phyloP scores from a whole-genome alignment of 2,797 vertebrate species.

The Mormyrops boulengeri region DNA sequence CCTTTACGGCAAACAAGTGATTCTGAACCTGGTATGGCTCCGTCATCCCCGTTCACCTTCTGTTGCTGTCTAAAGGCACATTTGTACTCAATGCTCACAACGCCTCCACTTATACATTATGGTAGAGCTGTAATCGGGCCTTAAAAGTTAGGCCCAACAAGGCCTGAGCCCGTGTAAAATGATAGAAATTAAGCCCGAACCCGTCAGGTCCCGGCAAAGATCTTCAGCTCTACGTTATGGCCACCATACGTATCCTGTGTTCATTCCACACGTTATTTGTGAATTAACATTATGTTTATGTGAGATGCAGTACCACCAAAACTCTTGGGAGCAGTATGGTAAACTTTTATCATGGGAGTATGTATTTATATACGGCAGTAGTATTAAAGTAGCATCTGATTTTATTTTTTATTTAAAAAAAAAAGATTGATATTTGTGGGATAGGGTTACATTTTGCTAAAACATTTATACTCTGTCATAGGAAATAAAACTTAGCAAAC shows the following conservation, averaged over 20 bases:
- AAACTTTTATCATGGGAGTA: neutral
- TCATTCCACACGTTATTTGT: neutral
- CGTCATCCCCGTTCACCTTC: neutral
- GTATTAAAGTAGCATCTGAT: neutral
- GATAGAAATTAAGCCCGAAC: too few relatives aligned
- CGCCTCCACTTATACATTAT: neutral
- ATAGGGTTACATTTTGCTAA: neutral
- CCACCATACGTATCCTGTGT: neutral
- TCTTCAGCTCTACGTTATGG: neutral
- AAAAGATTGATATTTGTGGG: neutral
- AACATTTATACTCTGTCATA: neutral
- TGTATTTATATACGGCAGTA: neutral
- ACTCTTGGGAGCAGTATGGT: neutral
- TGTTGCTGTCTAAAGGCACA: neutral
- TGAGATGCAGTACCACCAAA: neutral
- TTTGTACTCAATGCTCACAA: neutral
- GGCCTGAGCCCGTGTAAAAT: too few relatives aligned
- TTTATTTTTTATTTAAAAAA: too few relatives aligned
- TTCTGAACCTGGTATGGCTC: conserved; percentile 81
- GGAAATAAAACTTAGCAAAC: neutral
- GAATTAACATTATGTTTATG: neutral
- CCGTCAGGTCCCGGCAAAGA: too few relatives aligned
- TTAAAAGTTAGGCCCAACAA: too few relatives aligned
- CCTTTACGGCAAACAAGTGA: conserved; percentile 86
- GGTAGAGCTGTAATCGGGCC: too few relatives aligned